phyloP scores from a whole-genome alignment of 2,888 invertebrate species.

The Phortica magna region DNA sequence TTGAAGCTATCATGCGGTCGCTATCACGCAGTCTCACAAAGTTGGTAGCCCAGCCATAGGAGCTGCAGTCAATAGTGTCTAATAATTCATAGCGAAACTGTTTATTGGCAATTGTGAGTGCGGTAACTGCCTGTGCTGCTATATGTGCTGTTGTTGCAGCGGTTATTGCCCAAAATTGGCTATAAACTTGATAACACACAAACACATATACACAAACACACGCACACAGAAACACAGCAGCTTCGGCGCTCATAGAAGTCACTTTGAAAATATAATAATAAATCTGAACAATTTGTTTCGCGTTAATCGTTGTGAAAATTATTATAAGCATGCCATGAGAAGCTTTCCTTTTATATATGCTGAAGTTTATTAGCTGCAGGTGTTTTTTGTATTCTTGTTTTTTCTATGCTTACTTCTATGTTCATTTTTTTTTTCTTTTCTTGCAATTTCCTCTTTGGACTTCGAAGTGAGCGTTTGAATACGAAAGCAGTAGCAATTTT shows the following conservation, averaged over 20 bases:
- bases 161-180: slow-evolving; percentile 58
- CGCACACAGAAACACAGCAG: not conserved
- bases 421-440: too few relatives aligned
- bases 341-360: slow-evolving; percentile 63
- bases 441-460: too few relatives aligned
- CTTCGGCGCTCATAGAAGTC: not conserved
- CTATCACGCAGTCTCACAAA: slow-evolving; percentile 53
- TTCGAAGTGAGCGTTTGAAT: not conserved
- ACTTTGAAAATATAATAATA: slow-evolving; percentile 52
- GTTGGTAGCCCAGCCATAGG: slow-evolving; percentile 60
- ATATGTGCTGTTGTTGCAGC: slow-evolving; percentile 35
- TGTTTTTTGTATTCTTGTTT: slow-evolving; percentile 48
- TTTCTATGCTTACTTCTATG: too few relatives aligned
- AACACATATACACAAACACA: not conserved
- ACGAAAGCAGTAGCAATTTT: not conserved
- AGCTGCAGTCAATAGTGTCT: slow-evolving; percentile 53
- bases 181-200: slow-evolving; percentile 55
- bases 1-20: slow-evolving; percentile 32
- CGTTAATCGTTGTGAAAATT: slow-evolving; percentile 58
- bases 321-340: slow-evolving; percentile 43
- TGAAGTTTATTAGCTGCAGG: slow-evolving; percentile 62
- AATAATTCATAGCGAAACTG: slow-evolving; percentile 69
- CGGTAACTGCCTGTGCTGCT: slow-evolving; percentile 14
- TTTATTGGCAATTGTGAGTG: slow-evolving; percentile 44
- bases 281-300: slow-evolving; percentile 71